phyloP scores from a whole-genome alignment of 2,888 invertebrate genomes.

The Tipula confusa region DNA sequence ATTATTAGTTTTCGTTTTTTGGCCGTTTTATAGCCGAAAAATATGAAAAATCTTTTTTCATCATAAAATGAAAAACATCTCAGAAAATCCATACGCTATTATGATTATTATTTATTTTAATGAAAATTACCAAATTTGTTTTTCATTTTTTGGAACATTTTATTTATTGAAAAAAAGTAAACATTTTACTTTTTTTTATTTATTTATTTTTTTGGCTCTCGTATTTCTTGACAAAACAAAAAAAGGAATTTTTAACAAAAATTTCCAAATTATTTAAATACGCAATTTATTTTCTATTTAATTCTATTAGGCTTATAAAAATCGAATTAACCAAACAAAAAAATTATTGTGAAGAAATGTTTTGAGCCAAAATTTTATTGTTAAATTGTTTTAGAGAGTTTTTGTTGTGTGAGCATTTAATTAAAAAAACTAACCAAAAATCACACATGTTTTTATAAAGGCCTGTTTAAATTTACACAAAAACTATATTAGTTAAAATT shows the following conservation, averaged over 20 bases:
- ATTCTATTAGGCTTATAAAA: neutral
- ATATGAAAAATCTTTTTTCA: neutral
- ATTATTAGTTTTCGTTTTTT: conserved; percentile 26
- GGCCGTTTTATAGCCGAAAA: neutral
- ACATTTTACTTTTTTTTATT: neutral
- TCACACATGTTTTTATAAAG: neutral
- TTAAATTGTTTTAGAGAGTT: neutral
- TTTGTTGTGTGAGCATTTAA: neutral
- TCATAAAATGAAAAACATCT: neutral
- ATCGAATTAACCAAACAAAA: neutral
- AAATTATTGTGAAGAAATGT: neutral
- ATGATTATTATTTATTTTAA: neutral
- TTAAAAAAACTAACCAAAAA: neutral
- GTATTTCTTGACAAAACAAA: neutral
- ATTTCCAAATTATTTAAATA: neutral
- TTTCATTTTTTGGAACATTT: conserved; percentile 20
- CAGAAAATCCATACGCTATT: neutral
- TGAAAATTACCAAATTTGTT: neutral
- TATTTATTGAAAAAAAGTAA: neutral
- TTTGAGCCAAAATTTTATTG: neutral
- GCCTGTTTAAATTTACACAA: neutral
- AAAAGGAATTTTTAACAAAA: neutral
- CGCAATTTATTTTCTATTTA: neutral
- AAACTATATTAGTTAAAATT: neutral
- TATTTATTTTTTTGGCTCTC: no score